Percentiles rank a stretch among this genome's conserved stretches.
These are phyloP conservation scores for Gopherus evgoodei DNA, from an alignment of 2,113 vertebrate species.

Conservation along the genomic window DNA sequence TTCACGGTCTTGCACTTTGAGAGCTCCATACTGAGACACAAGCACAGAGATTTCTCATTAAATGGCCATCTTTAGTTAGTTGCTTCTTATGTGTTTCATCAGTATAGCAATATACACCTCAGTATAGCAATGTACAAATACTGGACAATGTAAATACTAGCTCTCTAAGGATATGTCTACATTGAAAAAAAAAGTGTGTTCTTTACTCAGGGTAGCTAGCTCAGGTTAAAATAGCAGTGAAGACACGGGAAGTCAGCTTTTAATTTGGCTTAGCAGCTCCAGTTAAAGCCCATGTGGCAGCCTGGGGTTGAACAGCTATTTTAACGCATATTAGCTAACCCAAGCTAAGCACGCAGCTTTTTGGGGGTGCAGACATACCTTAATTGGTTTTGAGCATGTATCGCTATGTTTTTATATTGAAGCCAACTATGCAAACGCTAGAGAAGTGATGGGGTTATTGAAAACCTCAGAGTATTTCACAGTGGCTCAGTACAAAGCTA, in stretches of 20 bases:
- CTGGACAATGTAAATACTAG: neutral
- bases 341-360: neutral
- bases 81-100: neutral
- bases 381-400: neutral
- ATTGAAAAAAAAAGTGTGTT: neutral
- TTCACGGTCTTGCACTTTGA: too few relatives aligned
- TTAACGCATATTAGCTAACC: neutral
- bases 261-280: neutral
- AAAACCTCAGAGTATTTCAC: constrained; percentile 45
- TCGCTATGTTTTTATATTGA: constrained; percentile 21
- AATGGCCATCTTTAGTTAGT: too few relatives aligned
- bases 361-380: neutral
- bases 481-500: constrained; percentile 33
- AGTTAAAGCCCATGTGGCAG: neutral
- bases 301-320: neutral
- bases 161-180: neutral
- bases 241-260: neutral
- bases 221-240: neutral
- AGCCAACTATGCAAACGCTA: constrained; percentile 51
- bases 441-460: constrained; percentile 32
- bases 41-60: too few relatives aligned
- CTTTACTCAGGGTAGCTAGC: neutral
- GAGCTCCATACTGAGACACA: too few relatives aligned
- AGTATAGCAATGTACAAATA: neutral
- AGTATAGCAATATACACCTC: neutral